Conservation (phyloP, 2,797 vertebrate genomes). For the Spondyliosoma cantharus region DNA sequence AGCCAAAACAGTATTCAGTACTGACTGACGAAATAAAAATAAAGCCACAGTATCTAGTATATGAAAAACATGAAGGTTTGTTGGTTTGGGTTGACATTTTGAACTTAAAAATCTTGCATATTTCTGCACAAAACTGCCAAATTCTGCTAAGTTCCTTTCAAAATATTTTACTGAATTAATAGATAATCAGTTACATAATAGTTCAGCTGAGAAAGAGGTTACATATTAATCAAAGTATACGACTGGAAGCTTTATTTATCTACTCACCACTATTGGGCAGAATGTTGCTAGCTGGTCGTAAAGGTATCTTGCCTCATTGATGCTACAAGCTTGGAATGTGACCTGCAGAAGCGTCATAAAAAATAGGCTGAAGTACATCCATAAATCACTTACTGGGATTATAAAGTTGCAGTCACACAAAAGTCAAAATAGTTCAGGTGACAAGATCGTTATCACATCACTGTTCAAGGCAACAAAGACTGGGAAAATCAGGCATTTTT, state of each 20-base stretch:
- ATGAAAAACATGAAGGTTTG: background rate
- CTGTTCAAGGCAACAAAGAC: background rate
- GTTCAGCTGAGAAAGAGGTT: background rate
- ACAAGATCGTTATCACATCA: background rate
- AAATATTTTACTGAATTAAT: background rate
- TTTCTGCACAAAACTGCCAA: background rate
- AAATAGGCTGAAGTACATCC: conserved; percentile 68
- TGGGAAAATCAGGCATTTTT: background rate
- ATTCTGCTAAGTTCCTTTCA: background rate
- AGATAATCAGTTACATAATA: background rate
- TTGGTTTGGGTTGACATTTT: background rate
- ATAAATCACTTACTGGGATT: conserved; percentile 68
- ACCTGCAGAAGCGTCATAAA: conserved; percentile 85
- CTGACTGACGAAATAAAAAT: background rate
- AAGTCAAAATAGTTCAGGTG: conserved; percentile 1
- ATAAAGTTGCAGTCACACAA: conserved; percentile 13
- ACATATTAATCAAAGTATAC: conserved; percentile 5
- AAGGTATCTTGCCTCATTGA: conserved; percentile 95
- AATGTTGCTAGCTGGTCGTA: conserved; percentile 99
- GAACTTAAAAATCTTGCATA: background rate
- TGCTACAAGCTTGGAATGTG: conserved; percentile 99
- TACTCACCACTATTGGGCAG: conserved; percentile 97
- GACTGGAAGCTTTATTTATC: conserved; percentile 9
- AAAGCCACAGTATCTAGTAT: background rate
- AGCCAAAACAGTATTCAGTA: conserved; percentile 16